Base-by-base conservation (phyloP, 2,888 invertebrate species). In the Camptogramma bilineatum region DNA sequence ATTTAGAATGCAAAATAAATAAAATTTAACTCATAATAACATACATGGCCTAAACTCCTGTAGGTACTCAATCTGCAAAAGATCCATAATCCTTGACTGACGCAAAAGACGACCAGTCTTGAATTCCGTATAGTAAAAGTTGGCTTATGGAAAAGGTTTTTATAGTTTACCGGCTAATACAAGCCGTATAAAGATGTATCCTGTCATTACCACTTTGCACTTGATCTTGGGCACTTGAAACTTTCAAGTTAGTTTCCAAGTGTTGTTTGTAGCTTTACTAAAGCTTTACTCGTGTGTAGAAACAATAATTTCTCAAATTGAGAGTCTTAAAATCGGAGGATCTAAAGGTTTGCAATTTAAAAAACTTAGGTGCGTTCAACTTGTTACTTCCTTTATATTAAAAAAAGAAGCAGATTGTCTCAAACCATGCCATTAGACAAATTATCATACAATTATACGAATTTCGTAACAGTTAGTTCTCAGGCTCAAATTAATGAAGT, bases 41-140 rank as follows among this genome's bases (percentile, higher is more conserved):
- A 28, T n/a, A 47, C 21, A 56, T 39, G 19, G 62, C 24, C 28
- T 47, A 0, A 17, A 31, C 39, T 50, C 46, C 21, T 16, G 2
- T 56, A 5, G n/a, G n/a, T n/a, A n/a, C n/a, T 18, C 18, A 21
- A 13, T 28, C 39, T 42, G 28, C 28, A 42, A 48, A 34, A 50
- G 17, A 61, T 18, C 48, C 18, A 39, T 21, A 28, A 44, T 46
- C 9, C 44, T 55, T 48, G 18, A 48, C 46, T 39, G 34, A 39
- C 34, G 34, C 34, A 39, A 5, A 28, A 28, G 13, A 39, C 31
- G 50, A 48, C 62, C 54, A 50, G 53, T 52, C 52, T 54, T 19
- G 24, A 66, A 62, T 65, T 62, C 65, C 57, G 24, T 16, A 46
- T 65, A 51, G 58, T 62, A 57, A 66, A 62, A 66, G 66, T 66